Base-by-base conservation (phyloP, 2,797 vertebrate genomes). In the Melanotaenia parkinsoni region DNA sequence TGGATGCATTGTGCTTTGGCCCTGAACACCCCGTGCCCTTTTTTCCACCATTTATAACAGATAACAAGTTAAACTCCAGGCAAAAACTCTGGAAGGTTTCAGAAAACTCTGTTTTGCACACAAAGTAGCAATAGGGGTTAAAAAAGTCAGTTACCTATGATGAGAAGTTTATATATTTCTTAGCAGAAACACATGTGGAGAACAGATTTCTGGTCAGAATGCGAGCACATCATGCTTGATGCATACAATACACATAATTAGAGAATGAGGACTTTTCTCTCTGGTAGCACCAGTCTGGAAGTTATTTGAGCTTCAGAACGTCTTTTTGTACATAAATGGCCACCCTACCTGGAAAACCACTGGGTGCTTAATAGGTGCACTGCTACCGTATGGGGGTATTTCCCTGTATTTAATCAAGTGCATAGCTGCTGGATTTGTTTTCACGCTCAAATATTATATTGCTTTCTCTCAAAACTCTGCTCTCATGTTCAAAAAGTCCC, bases 1-100 rank as follows among this genome's bases (percentile, higher is more conserved):
- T 26, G 63, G 79, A 79, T 62, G 56, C 3, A 37, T 70, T 67
- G 43, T 30, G 37, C 47, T 64, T 14, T n/a, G 20, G 47, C 40
- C 47, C 22, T 61, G 28, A 43, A 61, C 59, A 73, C 60, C 43
- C 26, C 13, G 33, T 26, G 35, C 13, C 32, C 8, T 58, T 40
- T 40, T 40, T 8, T 8, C 22, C 57, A 35, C 63, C 43, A 58
- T 60, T 16, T 24, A 30, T 38, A 54, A 74, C 22, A 30, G 50
- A 47, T 70, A 33, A 63, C 35, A 30, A 33, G 56, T 58, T 20
- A 56, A 54, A 51, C 51, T 1, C 1, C 40, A 40, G 20, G 26
- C 24, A 16, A 35, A 28, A 32, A 50, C 22, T 7, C 8, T 51
- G 32, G 28, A 45, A 33, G 38, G 50, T 35, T 58, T 63, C 24